phyloP scores from a whole-genome alignment of 2,797 vertebrate species.

The Zenarchopterus dispar region DNA sequence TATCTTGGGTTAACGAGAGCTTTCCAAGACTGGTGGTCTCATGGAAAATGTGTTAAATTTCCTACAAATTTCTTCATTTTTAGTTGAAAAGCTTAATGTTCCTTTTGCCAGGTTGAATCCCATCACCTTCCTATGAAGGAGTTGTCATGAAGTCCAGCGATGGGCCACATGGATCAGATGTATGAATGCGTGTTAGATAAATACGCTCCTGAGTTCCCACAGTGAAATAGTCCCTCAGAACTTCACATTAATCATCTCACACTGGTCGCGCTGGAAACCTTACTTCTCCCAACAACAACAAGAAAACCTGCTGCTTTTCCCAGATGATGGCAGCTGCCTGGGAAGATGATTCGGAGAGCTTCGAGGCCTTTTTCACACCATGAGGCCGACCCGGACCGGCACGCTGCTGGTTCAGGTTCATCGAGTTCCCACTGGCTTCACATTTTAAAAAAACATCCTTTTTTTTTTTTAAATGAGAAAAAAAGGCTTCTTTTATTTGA shows the following conservation, averaged over 20 bases:
- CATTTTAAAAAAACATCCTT: conserved; percentile 33
- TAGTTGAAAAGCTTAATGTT: background rate
- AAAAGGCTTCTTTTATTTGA: conserved; percentile 20
- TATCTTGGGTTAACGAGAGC: too few relatives aligned
- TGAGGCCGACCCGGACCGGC: conserved; percentile 50
- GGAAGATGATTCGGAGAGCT: conserved; percentile 14
- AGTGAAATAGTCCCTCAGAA: conserved; percentile 4
- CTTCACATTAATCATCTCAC: conserved; percentile 23
- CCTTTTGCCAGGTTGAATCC: background rate
- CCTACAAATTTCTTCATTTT: too few relatives aligned
- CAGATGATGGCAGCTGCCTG: conserved; percentile 55
- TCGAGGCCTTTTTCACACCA: conserved; percentile 36
- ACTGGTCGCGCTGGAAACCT: conserved; percentile 22
- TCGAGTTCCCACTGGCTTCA: conserved; percentile 58
- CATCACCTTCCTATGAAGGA: background rate
- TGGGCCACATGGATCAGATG: conserved; percentile 35
- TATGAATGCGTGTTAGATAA: background rate
- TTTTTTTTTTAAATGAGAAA: conserved; percentile 6
- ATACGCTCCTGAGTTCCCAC: conserved; percentile 8
- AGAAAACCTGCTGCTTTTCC: conserved; percentile 64
- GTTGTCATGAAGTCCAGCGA: background rate
- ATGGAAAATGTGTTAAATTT: too few relatives aligned
- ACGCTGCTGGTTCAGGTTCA: conserved; percentile 61
- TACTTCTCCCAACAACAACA: conserved; percentile 55
- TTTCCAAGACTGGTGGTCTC: too few relatives aligned